phyloP scores from a whole-genome alignment of 2,888 invertebrate genomes.

The Drosophila stalkeri region DNA sequence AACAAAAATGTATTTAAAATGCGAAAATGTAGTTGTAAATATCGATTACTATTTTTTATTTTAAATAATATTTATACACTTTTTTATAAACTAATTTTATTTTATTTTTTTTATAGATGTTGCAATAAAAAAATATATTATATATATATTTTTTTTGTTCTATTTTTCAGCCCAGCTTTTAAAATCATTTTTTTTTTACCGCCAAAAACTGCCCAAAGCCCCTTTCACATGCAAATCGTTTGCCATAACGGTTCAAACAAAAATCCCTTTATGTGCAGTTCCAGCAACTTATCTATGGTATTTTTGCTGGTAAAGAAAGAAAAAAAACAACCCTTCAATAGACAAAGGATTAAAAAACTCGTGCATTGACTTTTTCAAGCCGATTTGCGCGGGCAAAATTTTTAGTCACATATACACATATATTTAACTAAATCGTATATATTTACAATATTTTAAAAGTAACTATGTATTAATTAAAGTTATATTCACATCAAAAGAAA shows the following conservation, averaged over 20 bases:
- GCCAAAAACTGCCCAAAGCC: slow-evolving; percentile 41
- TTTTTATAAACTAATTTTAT: too few relatives aligned
- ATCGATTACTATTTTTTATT: background rate
- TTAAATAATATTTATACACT: too few relatives aligned
- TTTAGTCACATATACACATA: background rate
- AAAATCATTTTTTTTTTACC: slow-evolving; percentile 26
- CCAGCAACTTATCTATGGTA: slow-evolving; percentile 40
- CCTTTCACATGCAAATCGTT: slow-evolving; percentile 58
- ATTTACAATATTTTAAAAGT: background rate
- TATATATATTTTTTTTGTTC: too few relatives aligned
- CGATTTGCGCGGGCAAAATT: slow-evolving; percentile 31
- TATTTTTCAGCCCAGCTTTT: too few relatives aligned
- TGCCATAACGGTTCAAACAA: slow-evolving; percentile 9
- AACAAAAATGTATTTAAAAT: background rate
- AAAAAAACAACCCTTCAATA: slow-evolving; percentile 44
- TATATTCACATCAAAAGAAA: background rate
- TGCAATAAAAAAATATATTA: too few relatives aligned
- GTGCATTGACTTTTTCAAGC: slow-evolving; percentile 2
- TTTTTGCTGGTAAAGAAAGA: slow-evolving; percentile 1
- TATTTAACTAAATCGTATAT: background rate
- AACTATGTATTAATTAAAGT: background rate
- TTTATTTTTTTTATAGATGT: too few relatives aligned
- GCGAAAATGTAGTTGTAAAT: background rate
- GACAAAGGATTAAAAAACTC: slow-evolving; percentile 25
- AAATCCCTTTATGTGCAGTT: slow-evolving; percentile 45